Conservation (phyloP, 2,888 invertebrate genomes). For the Seira ritae region DNA sequence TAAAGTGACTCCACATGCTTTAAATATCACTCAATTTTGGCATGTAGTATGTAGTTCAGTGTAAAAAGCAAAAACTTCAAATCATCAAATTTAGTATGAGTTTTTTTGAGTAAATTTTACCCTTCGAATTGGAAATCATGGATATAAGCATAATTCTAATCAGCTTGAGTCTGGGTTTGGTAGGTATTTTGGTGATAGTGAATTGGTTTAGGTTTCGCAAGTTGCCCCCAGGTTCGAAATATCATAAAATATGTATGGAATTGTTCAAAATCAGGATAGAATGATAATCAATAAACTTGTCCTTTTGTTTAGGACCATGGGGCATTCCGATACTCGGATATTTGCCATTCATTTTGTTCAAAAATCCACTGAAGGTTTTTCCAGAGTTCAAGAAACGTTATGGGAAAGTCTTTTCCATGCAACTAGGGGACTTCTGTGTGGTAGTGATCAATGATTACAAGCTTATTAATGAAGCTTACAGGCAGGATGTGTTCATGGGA, state of each 20-base stretch:
- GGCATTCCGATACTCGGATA: conserved; percentile 69
- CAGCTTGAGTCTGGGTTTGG: no score
- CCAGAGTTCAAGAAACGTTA: conserved; percentile 68
- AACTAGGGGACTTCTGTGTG: conserved; percentile 69
- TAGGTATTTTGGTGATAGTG: no score
- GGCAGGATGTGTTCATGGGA: conserved; percentile 66
- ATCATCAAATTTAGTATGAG: background rate
- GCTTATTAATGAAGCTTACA: conserved; percentile 68
- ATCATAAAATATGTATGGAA: background rate
- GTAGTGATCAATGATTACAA: conserved; percentile 72
- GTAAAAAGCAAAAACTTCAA: no score
- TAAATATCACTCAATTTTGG: no score
- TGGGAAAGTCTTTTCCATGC: conserved; percentile 71
- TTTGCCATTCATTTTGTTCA: conserved; percentile 69
- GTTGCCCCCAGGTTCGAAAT: conserved; percentile 54
- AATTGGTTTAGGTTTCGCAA: conserved; percentile 49
- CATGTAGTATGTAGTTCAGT: no score
- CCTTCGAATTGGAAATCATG: no score
- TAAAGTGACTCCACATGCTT: no score
- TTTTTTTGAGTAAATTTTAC: background rate
- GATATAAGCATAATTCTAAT: no score
- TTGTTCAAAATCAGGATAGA: background rate
- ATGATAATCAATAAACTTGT: background rate
- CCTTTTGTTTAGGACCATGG: conserved; percentile 52
- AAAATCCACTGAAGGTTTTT: conserved; percentile 69